Evolutionary conservation across 1,140 invertebrate species (phyloP).

Genomic region (Drosophila parabipectinata): DNA sequence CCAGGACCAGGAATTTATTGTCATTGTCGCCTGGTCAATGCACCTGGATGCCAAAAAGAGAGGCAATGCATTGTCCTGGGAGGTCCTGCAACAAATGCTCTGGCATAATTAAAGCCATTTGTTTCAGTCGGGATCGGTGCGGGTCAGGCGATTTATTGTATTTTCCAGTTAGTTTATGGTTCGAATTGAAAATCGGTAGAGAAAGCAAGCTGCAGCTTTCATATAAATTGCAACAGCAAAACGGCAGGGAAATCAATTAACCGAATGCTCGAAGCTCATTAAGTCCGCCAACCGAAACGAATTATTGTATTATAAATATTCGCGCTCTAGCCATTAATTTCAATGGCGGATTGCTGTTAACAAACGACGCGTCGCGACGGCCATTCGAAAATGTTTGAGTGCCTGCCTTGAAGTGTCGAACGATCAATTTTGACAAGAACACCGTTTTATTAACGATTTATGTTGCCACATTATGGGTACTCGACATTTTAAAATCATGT

Average conservation of each 20-base stretch:
- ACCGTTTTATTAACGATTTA: conserved; percentile 32
- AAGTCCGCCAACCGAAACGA: conserved; percentile 25
- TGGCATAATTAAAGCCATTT: conserved; percentile 79
- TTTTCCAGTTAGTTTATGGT: conserved; percentile 69
- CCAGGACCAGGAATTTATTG: conserved; percentile 64
- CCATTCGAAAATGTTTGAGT: conserved; percentile 22
- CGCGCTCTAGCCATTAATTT: conserved; percentile 28
- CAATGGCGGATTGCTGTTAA: conserved; percentile 42
- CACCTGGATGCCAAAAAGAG: conserved; percentile 46
- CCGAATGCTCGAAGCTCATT: conserved; percentile 45
- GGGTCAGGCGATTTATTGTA: conserved; percentile 73
- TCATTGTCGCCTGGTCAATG: conserved; percentile 71
- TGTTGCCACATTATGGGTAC: conserved; percentile 33
- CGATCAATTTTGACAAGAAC: conserved; percentile 35
- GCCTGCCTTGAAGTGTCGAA: conserved; percentile 31
- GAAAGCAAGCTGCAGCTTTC: conserved; percentile 1
- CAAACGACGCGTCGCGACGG: conserved; percentile 1
- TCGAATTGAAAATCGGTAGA: conserved; percentile 54
- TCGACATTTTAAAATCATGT: conserved; percentile 44
- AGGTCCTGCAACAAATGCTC: conserved; percentile 48
- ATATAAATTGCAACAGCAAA: conserved; percentile 16
- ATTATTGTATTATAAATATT: conserved; percentile 40
- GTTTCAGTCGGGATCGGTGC: conserved; percentile 51
- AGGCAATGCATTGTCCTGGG: conserved; percentile 11
- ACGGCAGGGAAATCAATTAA: conserved; percentile 44